Base-by-base conservation (phyloP, 2,797 vertebrate genomes). In the Limnodromus scolopaceus region DNA sequence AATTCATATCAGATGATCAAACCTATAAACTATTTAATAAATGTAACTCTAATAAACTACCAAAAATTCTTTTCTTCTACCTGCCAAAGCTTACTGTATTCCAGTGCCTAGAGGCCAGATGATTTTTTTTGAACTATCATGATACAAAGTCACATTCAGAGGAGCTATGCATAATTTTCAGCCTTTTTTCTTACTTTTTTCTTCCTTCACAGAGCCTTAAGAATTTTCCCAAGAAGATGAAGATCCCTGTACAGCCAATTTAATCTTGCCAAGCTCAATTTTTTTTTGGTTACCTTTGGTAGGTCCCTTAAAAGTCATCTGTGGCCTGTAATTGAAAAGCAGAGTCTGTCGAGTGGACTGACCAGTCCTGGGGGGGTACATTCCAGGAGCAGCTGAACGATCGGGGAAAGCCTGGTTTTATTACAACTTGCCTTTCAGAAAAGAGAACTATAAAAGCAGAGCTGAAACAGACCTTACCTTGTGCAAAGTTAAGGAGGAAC, bases 301-400 rank as follows among this genome's bases (percentile, higher is more conserved):
- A 82, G 51, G 54, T 61, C 63, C 41, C 89, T 94, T 82, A 66
- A 55, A 93, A 89, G 66, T 75, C 28, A 5, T 68, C 80, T 60
- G 54, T 89, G 78, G 46, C 66, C 70, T 3, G 11, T 87, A 96
- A 92, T 13, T 95, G 94, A 87, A 95, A 94, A 78, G 48, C 15
- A 24, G 63, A 79, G 81, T 76, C 66, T 79, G 74, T 32, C 0
- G 6, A 89, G 74, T 32, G 43, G 74, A 91, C 93, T 89, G 57
- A 70, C 66, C 64, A 85, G 60, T 89, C 80, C 80, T 89, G 84
- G 92, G 80, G 54, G 76, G 72, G 39, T 70, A 68, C 55, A 27
- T 5, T 65, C 61, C 17, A 72, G 48, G 75, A 72, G 68, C 32
- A 87, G 83, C 54, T 79, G 63, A 94, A 75, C 23, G n/a, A 76